Conservation (phyloP, 2,888 invertebrate species). For the Cryptophagus acutangulus region DNA sequence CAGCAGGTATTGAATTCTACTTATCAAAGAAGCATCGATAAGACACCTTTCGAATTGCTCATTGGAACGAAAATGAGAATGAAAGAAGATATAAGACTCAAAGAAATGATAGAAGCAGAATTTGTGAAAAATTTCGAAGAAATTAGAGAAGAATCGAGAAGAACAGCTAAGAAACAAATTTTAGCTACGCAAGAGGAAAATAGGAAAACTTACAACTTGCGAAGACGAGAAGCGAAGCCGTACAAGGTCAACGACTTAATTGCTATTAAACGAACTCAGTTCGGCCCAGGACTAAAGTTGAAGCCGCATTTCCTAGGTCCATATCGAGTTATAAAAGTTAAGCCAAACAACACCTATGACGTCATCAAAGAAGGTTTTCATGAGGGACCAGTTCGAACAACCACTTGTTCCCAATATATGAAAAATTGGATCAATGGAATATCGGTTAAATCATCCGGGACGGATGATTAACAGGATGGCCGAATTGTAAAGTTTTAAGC, state of each 20-base stretch:
- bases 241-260: constrained; percentile 30
- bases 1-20: constrained; percentile 23
- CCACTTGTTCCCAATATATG: no score
- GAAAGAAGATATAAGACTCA: constrained; percentile 20
- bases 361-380: no score
- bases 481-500: no score
- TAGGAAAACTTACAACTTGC: constrained; percentile 21
- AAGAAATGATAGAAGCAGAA: constrained; percentile 16
- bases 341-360: no score
- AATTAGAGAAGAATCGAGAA: constrained; percentile 16
- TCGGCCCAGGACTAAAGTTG: constrained; percentile 37
- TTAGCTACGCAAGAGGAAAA: constrained; percentile 27
- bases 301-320: constrained; percentile 38
- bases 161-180: constrained; percentile 15
- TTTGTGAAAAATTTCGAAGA: constrained; percentile 12
- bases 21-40: constrained; percentile 22
- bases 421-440: no score
- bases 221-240: constrained; percentile 20
- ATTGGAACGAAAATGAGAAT: constrained; percentile 26
- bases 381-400: no score
- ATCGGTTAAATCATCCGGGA: no score
- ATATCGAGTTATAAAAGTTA: no score
- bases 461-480: no score
- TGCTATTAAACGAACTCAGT: constrained; percentile 40
- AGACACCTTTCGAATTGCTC: constrained; percentile 28